Conservation (phyloP, 2,113 vertebrate genomes). For the Erpornis zantholeuca region DNA sequence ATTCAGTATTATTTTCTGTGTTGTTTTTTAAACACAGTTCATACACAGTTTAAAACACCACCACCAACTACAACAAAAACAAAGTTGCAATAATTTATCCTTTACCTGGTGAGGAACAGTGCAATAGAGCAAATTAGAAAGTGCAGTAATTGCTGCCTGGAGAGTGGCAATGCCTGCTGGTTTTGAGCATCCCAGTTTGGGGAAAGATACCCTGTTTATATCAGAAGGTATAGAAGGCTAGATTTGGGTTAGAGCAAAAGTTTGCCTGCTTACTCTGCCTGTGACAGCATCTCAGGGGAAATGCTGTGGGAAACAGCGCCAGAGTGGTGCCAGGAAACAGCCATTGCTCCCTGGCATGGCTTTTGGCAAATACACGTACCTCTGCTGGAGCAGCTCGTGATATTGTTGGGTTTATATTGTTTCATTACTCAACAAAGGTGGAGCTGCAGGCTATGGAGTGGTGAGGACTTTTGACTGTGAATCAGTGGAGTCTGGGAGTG, state of each 20-base stretch:
- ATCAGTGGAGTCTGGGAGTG: not conserved
- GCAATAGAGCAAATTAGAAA: not conserved
- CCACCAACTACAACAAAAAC: not conserved
- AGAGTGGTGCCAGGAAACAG: not conserved
- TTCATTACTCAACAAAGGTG: not conserved
- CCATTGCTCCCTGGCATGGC: rapidly evolving
- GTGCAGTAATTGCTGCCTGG: not conserved
- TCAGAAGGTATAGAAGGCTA: not conserved
- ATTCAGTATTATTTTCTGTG: not conserved
- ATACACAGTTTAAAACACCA: not conserved
- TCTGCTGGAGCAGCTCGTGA: not conserved
- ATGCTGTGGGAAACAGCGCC: not conserved
- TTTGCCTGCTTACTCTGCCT: not conserved
- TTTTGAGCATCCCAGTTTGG: not conserved
- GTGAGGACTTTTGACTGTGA: not conserved
- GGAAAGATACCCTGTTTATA: not conserved
- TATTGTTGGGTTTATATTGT: not conserved
- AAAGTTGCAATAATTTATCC: not conserved
- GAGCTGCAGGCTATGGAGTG: not conserved
- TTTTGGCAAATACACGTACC: not conserved
- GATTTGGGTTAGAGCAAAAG: not conserved
- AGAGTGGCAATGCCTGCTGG: not conserved
- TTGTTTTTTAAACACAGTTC: not conserved
- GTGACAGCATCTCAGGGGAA: not conserved
- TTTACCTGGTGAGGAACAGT: not conserved